Conservation (phyloP, 2,113 vertebrate genomes). For the Mesocricetus auratus region DNA sequence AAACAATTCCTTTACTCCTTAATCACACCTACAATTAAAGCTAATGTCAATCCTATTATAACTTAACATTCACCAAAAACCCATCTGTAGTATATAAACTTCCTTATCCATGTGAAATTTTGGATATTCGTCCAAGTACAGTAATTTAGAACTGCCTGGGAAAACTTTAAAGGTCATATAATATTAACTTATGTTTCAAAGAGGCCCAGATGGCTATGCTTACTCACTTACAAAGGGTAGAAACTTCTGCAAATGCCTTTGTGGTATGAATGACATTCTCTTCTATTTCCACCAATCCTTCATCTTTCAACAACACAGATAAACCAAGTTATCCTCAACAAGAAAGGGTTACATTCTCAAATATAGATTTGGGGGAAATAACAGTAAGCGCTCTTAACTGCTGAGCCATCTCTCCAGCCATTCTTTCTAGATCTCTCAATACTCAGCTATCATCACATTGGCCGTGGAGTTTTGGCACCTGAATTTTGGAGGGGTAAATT, state of each 20-base stretch:
- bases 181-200: slow-evolving; percentile 45
- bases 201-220: neutral
- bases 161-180: slow-evolving; percentile 50
- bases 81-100: slow-evolving; percentile 39
- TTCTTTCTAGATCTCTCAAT: neutral
- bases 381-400: neutral
- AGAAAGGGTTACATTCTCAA: slow-evolving; percentile 21
- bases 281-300: neutral
- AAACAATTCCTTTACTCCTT: slow-evolving; percentile 34
- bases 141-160: slow-evolving; percentile 38
- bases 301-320: slow-evolving; percentile 27
- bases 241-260: slow-evolving; percentile 28
- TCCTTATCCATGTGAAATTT: slow-evolving; percentile 46
- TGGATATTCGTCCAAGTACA: neutral
- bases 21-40: slow-evolving; percentile 49
- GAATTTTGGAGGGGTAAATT: neutral
- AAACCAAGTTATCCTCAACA: neutral
- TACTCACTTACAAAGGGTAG: neutral
- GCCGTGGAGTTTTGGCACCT: neutral
- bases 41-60: slow-evolving; percentile 32
- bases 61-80: slow-evolving; percentile 47
- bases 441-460: neutral
- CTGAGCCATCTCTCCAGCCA: neutral
- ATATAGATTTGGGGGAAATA: neutral
- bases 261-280: neutral